Percentiles rank a stretch among this genome's conserved stretches.
Conservation (phyloP, 2,113 vertebrate species). For the Morone saxatilis region DNA sequence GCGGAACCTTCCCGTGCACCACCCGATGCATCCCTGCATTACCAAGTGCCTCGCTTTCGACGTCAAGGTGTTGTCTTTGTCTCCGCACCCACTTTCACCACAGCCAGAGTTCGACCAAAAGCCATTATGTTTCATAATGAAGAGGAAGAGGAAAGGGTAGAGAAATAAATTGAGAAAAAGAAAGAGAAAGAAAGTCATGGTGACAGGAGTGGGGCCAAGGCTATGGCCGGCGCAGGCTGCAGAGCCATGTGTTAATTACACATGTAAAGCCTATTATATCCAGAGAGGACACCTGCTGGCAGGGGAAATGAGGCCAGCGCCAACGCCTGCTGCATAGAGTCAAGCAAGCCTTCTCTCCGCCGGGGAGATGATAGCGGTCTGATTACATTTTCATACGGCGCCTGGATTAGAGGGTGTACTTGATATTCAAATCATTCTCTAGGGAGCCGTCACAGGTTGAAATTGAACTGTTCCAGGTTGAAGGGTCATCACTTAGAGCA, state of each 20-base stretch:
- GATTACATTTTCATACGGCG: conserved; percentile 84
- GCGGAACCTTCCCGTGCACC: conserved; percentile 31
- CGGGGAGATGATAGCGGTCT: conserved; percentile 87
- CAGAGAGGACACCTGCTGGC: conserved; percentile 94
- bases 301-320: conserved; percentile 91
- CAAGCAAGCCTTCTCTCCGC: conserved; percentile 83
- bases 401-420: conserved; percentile 82
- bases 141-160: conserved; percentile 50
- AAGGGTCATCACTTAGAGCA: conserved; percentile 83
- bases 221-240: conserved; percentile 69
- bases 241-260: conserved; percentile 96
- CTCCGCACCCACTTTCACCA: conserved; percentile 79
- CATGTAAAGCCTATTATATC: conserved; percentile 93
- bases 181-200: conserved; percentile 57
- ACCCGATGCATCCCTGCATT: conserved; percentile 24
- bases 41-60: conserved; percentile 40
- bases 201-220: conserved; percentile 61
- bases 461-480: conserved; percentile 83
- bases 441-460: conserved; percentile 81
- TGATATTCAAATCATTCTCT: conserved; percentile 89
- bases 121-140: conserved; percentile 61
- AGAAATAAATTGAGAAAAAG: conserved; percentile 58
- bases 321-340: conserved; percentile 84
- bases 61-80: conserved; percentile 78
- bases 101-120: conserved; percentile 55